Base-by-base conservation (phyloP, 2,888 invertebrate species). In the Gandaritis pyraliata region DNA sequence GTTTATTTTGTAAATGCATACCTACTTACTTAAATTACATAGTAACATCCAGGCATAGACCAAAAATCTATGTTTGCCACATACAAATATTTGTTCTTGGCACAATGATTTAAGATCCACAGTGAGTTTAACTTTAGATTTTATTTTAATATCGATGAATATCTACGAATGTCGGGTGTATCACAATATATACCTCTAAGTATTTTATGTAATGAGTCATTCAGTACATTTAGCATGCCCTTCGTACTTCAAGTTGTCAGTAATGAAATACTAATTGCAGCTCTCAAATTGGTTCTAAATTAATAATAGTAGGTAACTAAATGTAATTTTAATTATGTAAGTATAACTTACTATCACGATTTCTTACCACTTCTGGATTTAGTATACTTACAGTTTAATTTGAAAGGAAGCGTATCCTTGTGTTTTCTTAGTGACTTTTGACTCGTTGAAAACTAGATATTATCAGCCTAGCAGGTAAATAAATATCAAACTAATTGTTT, bases 281-380 rank as follows among this genome's bases (percentile, higher is more conserved):
- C 43, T 41, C 11, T 38, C 38, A 50, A 59, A 54, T 59, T 52
- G 66, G 64, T 58, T 39, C 58, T 67, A 69, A 54, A 48, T 15
- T 1, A 41, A 41, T 36, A 55, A 49, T 60, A 45, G 56, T n/a
- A n/a, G n/a, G n/a, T 56, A 41, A 29, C 16, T 15, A 47, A 65
- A 51, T 67, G 49, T 54, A 30, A 36, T 46, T 45, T 43, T 59
- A 59, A 60, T 49, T 43, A n/a, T n/a, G n/a, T n/a, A 11, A 49
- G 49, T 38, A 43, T 30, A 13, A 47, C 7, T 15, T 13, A 30
- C 29, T 38, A 57, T 60, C 38, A 60, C 54, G 49, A 59, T 12
- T 59, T 30, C 29, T 39, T 12, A 13, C 12, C 10, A 36, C 38
- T 10, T 23, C 36, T 33, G 10, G 7, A 33, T 5, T 33, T 33